phyloP scores from a whole-genome alignment of 2,797 vertebrate genomes.

The Pipistrellus nathusii region DNA sequence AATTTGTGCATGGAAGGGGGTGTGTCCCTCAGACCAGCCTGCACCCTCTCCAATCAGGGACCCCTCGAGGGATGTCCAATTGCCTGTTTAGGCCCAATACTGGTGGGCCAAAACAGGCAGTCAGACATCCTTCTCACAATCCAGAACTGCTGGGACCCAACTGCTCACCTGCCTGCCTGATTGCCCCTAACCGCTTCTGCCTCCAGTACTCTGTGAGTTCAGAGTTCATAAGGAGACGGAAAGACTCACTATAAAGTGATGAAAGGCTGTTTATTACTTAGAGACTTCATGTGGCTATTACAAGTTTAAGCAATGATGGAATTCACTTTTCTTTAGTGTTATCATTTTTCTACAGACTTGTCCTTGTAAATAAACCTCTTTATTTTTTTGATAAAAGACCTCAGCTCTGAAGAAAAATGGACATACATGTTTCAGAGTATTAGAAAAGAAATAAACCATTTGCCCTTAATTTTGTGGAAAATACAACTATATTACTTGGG shows the following conservation, averaged over 20 bases:
- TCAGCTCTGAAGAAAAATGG: slow-evolving; percentile 2
- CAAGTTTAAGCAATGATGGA: background rate
- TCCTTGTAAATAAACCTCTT: slow-evolving; percentile 37
- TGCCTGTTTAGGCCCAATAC: too few relatives aligned
- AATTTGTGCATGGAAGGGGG: too few relatives aligned
- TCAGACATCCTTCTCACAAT: too few relatives aligned
- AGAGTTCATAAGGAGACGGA: background rate
- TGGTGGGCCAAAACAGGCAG: too few relatives aligned
- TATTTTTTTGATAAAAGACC: slow-evolving; percentile 42
- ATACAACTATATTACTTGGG: background rate
- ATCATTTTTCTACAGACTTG: slow-evolving; percentile 32
- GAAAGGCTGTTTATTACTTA: background rate
- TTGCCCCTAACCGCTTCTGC: too few relatives aligned
- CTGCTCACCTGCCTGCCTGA: too few relatives aligned
- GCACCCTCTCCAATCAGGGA: too few relatives aligned
- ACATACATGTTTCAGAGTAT: background rate
- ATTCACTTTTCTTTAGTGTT: slow-evolving; percentile 30
- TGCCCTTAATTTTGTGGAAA: slow-evolving; percentile 40
- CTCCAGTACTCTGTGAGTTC: background rate
- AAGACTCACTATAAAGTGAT: background rate
- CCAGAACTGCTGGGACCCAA: too few relatives aligned
- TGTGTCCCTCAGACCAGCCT: too few relatives aligned
- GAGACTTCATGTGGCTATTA: background rate
- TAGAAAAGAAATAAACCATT: background rate
- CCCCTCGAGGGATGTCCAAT: too few relatives aligned